Evolutionary conservation across 2,797 vertebrate genomes (phyloP).

Genomic region (Tauraco hartlaubi): DNA sequence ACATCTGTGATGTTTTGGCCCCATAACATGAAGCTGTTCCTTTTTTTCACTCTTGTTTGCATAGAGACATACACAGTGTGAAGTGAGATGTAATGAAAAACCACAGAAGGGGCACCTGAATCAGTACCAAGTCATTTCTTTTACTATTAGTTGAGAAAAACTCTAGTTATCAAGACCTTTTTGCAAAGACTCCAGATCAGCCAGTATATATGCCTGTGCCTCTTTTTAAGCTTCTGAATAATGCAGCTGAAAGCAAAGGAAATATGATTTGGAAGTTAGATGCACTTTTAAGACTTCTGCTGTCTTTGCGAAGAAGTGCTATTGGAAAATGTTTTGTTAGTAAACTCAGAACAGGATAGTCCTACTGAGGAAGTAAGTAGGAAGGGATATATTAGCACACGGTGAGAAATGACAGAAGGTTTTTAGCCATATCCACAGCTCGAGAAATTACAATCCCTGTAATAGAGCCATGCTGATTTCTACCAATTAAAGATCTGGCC

Average conservation of each 20-base stretch:
- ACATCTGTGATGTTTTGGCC: neutral
- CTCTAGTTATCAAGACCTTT: neutral
- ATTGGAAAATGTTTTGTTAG: neutral
- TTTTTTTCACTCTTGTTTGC: neutral
- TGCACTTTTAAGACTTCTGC: neutral
- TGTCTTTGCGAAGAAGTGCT: neutral
- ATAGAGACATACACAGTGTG: neutral
- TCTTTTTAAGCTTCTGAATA: neutral
- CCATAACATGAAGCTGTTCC: neutral
- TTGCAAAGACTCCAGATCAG: neutral
- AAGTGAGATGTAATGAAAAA: neutral
- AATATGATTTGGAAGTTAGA: neutral
- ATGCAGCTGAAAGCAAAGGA: neutral
- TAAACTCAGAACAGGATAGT: neutral
- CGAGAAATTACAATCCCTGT: conserved; percentile 17
- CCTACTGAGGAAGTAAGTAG: neutral
- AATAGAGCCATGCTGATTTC: conserved; percentile 27
- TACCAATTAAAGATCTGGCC: conserved; percentile 32
- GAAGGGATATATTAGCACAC: neutral
- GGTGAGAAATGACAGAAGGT: neutral
- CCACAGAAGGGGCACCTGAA: neutral
- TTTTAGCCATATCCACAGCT: neutral
- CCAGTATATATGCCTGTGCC: accelerated
- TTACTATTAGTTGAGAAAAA: neutral
- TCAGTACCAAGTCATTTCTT: neutral